Evolutionary conservation across 2,888 invertebrate species (phyloP).

Genomic region (Apodemia duryi): DNA sequence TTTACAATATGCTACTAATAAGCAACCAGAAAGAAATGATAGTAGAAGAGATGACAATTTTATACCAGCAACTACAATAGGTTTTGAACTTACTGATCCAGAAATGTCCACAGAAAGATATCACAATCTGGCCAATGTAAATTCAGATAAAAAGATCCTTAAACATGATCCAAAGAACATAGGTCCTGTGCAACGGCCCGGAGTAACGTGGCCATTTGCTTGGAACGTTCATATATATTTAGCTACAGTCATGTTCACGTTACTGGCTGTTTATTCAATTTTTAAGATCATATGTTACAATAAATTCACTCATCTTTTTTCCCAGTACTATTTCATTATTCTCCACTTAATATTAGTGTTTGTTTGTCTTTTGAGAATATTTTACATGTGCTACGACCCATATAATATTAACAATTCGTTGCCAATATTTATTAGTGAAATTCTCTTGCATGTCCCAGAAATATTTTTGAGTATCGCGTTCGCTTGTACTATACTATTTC

Average conservation of each 20-base stretch:
- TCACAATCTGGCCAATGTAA: conserved; percentile 80
- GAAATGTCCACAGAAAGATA: conserved; percentile 77
- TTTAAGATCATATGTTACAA: conserved; percentile 92
- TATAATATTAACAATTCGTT: conserved; percentile 92
- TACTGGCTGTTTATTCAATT: conserved; percentile 90
- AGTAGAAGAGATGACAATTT: conserved; percentile 56
- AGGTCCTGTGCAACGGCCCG: conserved; percentile 66
- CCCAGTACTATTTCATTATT: conserved; percentile 92
- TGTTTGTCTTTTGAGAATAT: conserved; percentile 89
- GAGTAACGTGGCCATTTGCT: conserved; percentile 88
- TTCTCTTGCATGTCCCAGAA: conserved; percentile 90
- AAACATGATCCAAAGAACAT: conserved; percentile 62
- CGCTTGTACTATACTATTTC: conserved; percentile 90
- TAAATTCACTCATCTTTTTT: conserved; percentile 91
- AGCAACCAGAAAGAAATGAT: conserved; percentile 49
- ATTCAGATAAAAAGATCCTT: conserved; percentile 70
- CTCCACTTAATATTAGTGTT: conserved; percentile 83
- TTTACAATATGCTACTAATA: conserved; percentile 68
- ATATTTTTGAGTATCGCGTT: conserved; percentile 94
- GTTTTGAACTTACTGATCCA: conserved; percentile 67
- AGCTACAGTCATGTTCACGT: conserved; percentile 90
- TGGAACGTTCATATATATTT: conserved; percentile 96
- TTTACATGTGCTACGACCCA: conserved; percentile 94
- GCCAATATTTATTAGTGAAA: conserved; percentile 87
- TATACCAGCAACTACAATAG: conserved; percentile 66